Evolutionary conservation across 1,140 invertebrate species (phyloP).

Genomic region (Bombus cullumanus): DNA sequence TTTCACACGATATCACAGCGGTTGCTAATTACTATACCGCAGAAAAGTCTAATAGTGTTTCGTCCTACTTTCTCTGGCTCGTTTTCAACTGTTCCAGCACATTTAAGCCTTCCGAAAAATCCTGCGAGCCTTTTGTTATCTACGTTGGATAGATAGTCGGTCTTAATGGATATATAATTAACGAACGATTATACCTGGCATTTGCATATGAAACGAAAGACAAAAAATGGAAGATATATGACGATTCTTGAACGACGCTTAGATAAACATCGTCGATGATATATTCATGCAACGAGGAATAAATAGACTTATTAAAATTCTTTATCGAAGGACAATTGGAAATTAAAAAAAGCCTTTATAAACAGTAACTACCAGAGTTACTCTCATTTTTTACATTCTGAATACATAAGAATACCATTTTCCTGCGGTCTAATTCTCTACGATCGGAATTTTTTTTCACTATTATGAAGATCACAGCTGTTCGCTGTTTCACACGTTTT

Average conservation of each 20-base stretch:
- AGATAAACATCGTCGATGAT: neutral
- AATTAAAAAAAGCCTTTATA: neutral
- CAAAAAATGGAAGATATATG: slow-evolving; percentile 5
- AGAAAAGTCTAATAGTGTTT: neutral
- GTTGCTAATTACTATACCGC: slow-evolving; percentile 4
- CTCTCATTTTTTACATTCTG: no score
- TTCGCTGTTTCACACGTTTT: no score
- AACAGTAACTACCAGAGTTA: no score
- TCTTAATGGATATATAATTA: neutral
- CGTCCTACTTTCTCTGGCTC: slow-evolving; percentile 28
- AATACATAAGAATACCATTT: no score
- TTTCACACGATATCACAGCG: neutral
- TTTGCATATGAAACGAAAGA: neutral
- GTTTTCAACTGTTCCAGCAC: neutral
- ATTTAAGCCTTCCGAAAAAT: slow-evolving; percentile 4
- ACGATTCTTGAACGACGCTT: neutral
- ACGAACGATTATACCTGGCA: neutral
- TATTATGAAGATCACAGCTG: no score
- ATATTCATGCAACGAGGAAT: neutral
- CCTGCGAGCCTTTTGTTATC: neutral
- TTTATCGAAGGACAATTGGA: neutral
- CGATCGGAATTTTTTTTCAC: no score
- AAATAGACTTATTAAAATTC: neutral
- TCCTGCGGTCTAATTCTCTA: no score
- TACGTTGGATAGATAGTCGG: neutral